Evolutionary conservation across 2,888 invertebrate genomes (phyloP), one percentile per base, ranked within the genome.

Genomic region (Euplagia quadripunctaria): DNA sequence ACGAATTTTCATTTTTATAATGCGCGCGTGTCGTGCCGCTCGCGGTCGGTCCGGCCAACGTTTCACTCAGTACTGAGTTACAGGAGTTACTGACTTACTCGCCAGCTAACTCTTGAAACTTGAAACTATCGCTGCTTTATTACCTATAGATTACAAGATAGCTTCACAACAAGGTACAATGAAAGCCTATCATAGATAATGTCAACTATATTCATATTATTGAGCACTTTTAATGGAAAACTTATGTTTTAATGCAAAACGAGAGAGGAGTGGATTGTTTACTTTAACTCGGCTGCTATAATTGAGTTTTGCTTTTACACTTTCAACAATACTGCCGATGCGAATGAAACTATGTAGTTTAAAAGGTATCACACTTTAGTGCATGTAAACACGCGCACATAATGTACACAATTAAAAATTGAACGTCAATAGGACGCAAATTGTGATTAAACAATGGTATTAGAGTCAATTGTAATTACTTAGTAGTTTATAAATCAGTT

Each of bases 41-140:
- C 70, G 77, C 86, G 86, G 69, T 83, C 84, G 85, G 42, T 74
- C 78, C 52, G 71, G 64, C 58, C 86, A 76, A 73, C 82, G 86
- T 67, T 77, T 79, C 78, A 78, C 65, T 55, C 70, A 52, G 64
- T 61, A 86, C 85, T 86, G 85, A 73, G 43, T 46, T 46, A 46
- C 31, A 31, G 31, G 31, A 31, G 73, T 73, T 70, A 69, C 70
- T 66, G 58, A 68, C 68, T 49, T 64, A 77, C 73, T 68, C 70
- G 71, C 64, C 65, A 58, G 70, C 70, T 52, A 68, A 73, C 73
- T 76, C 76, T 77, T 58, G 77, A 70, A 78, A 81, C 83, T 83
- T 78, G 82, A 79, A 81, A 84, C 82, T 83, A 81, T 83, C 82
- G 71, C 67, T 55, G 76, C 79, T 82, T 81, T 83, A 87, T 87